Conservation (phyloP, 2,113 vertebrate genomes). For the Prinia subflava region DNA sequence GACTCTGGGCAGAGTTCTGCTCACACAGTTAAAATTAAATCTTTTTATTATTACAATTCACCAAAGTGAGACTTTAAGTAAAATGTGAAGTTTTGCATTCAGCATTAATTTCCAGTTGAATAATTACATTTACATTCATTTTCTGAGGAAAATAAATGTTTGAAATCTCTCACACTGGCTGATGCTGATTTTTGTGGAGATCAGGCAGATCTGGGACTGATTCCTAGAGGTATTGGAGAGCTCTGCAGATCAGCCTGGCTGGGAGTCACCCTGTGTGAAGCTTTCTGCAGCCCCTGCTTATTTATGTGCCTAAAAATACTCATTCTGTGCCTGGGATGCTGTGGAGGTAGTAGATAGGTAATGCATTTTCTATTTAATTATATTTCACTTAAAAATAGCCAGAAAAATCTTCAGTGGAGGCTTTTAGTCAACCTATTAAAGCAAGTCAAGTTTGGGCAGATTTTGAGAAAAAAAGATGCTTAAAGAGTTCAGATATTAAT, state of each 20-base stretch:
- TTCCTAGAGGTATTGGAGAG: background rate
- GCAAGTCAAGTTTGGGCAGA: background rate
- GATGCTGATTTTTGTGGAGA: background rate
- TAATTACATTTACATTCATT: background rate
- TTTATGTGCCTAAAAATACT: background rate
- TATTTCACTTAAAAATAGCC: background rate
- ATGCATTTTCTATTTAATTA: background rate
- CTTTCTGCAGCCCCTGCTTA: background rate
- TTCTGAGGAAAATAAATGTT: background rate
- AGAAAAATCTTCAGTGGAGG: background rate
- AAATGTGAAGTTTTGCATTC: background rate
- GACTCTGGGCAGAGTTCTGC: background rate
- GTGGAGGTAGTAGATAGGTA: background rate
- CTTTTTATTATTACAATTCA: background rate
- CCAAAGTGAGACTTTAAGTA: background rate
- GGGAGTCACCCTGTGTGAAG: background rate
- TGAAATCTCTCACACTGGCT: background rate
- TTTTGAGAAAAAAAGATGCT: background rate
- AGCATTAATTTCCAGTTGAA: background rate
- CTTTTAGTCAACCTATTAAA: background rate
- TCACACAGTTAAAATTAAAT: background rate
- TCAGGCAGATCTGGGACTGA: background rate
- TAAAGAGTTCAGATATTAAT: background rate
- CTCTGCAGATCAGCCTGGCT: background rate
- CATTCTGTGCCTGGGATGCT: background rate